A percentile compares a stretch with the other conserved stretches of the same genome.
These are phyloP conservation scores for Philotrypesis tridentata DNA, from an alignment of 1,140 invertebrate species.

Conservation along the genomic window DNA sequence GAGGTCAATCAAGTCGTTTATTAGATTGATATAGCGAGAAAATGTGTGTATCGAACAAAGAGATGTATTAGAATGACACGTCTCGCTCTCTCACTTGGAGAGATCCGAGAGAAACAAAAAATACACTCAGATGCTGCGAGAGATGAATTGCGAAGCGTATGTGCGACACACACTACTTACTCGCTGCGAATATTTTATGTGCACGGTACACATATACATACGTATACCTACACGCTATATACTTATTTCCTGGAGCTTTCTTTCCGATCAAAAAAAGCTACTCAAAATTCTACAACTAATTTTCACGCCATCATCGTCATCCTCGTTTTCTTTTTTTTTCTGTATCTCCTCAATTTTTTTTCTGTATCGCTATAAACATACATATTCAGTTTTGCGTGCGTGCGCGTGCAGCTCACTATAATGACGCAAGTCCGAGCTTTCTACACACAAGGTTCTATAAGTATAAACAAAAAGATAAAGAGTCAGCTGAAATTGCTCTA, in stretches of 20 bases:
- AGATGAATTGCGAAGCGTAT: slow-evolving; percentile 24
- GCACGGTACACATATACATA: not conserved
- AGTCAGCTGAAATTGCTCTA: not conserved
- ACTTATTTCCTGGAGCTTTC: slow-evolving; percentile 9
- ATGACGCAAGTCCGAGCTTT: too few species aligned
- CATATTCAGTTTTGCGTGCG: too few species aligned
- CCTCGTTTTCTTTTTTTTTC: too few species aligned
- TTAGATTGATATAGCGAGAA: slow-evolving; percentile 23
- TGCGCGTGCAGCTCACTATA: too few species aligned
- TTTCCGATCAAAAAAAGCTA: not conserved
- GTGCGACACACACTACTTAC: slow-evolving; percentile 37
- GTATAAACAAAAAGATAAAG: too few species aligned
- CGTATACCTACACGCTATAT: not conserved
- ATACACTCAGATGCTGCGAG: slow-evolving; percentile 8
- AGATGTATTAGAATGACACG: slow-evolving; percentile 8
- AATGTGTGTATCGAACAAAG: not conserved
- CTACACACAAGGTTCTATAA: too few species aligned
- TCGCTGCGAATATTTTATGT: too few species aligned
- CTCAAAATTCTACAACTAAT: too few species aligned
- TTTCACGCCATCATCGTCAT: too few species aligned
- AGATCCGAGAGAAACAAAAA: not conserved
- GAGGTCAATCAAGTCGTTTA: slow-evolving; percentile 28
- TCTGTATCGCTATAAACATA: too few species aligned
- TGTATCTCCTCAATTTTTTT: too few species aligned
- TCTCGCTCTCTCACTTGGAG: not conserved